Evolutionary conservation across 2,797 vertebrate genomes (phyloP), one percentile per base, ranked within the genome.

Genomic region (Propithecus deckenii): DNA sequence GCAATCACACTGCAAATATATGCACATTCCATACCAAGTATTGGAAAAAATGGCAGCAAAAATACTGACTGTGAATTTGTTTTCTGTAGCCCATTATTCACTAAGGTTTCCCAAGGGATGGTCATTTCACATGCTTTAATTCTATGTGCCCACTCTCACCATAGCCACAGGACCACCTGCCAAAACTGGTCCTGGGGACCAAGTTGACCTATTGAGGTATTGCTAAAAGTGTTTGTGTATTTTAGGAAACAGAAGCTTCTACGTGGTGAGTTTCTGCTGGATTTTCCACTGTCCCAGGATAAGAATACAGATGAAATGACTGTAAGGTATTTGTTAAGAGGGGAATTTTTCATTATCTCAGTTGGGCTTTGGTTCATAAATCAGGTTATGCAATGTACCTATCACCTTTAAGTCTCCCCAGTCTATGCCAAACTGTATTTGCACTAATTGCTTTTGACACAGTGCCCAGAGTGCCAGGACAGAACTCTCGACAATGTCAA

Each of bases 311-410:
- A 79, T 30, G 91, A 91, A 71, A 76, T 59, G 41, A 63, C 71
- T 67, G 69, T 28, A 41, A 84, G 65, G 25, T 85, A 79, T 92
- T 76, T 71, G 59, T 67, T 93, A 81, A 84, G 96, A 95, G 32
- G 25, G 72, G 13, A 96, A 32, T 57, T 85, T 93, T 65, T 75
- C 76, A 85, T 93, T 35, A 90, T 61, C 55, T 92, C 67, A 75
- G 17, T 46, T 71, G 85, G 25, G 18, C 4, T 92, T 72, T 94
- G 43, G 48, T 55, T 41, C 59, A 30, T 81, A 94, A 93, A 57
- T 71, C 61, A 61, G n/a, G 43, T 96, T 71, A 61, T 38, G 1
- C 48, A 81, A 86, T 65, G 75, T 46, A 28, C 35, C 22, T 35
- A 14, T 83, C 38, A 38, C 65, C 32, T 69, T 46, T 59, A 83